Conservation (phyloP, 2,888 invertebrate species). For the Volucella inflata region DNA sequence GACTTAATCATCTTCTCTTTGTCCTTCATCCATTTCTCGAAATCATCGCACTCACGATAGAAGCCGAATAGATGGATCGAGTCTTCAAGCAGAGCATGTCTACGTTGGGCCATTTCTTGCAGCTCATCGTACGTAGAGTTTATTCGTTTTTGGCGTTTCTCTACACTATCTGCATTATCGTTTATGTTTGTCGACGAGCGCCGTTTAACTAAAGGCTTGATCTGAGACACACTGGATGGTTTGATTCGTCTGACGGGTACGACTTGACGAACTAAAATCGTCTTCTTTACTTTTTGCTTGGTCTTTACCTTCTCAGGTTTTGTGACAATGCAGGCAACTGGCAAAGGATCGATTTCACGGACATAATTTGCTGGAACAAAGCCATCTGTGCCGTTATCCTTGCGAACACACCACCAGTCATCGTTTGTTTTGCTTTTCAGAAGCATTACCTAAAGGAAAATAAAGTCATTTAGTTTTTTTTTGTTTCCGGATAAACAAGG, state of each 20-base stretch:
- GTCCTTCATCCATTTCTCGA: slow-evolving; percentile 98
- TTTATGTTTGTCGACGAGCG: slow-evolving; percentile 83
- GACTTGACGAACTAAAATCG: slow-evolving; percentile 93
- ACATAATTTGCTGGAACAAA: slow-evolving; percentile 99
- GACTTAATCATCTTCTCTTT: slow-evolving; percentile 94
- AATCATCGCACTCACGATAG: slow-evolving; percentile 98
- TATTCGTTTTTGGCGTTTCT: slow-evolving; percentile 91
- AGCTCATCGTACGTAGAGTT: slow-evolving; percentile 93
- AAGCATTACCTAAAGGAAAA: slow-evolving; percentile 87
- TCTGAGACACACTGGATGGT: slow-evolving; percentile 82
- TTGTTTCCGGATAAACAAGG: background rate
- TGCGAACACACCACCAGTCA: slow-evolving; percentile 99
- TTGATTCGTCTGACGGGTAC: slow-evolving; percentile 90
- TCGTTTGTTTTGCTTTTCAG: slow-evolving; percentile 97
- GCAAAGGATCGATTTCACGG: slow-evolving; percentile 94
- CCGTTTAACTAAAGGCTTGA: slow-evolving; percentile 83
- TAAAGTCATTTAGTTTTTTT: background rate
- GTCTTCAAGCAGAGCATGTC: slow-evolving; percentile 94
- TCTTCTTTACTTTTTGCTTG: slow-evolving; percentile 94
- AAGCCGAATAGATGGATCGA: slow-evolving; percentile 96
- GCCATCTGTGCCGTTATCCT: slow-evolving; percentile 95
- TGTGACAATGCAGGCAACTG: slow-evolving; percentile 92
- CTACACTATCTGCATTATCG: slow-evolving; percentile 90
- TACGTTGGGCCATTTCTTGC: slow-evolving; percentile 90
- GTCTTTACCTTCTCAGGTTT: slow-evolving; percentile 93